Conservation (phyloP, 2,888 invertebrate species). For the Tortrix viridana region DNA sequence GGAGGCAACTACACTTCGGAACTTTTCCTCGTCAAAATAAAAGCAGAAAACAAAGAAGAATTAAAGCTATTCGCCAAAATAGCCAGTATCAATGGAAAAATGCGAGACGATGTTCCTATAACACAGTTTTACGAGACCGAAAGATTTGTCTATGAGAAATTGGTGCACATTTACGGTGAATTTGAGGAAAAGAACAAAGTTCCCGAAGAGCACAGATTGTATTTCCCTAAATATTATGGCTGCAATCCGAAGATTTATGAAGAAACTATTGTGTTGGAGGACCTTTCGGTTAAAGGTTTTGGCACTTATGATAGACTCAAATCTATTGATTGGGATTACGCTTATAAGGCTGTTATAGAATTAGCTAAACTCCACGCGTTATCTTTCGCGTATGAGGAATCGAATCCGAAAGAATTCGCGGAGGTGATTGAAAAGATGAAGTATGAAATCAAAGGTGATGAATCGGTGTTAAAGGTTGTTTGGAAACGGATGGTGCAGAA, state of each 20-base stretch:
- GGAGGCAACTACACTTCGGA: conserved; percentile 63
- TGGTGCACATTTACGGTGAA: conserved; percentile 49
- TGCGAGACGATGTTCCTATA: conserved; percentile 47
- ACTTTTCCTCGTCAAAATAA: conserved; percentile 50
- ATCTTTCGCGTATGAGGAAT: conserved; percentile 53
- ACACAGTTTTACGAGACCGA: conserved; percentile 55
- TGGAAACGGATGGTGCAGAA: conserved; percentile 34
- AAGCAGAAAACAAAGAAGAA: conserved; percentile 44
- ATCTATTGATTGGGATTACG: conserved; percentile 63
- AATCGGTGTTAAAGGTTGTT: conserved; percentile 34
- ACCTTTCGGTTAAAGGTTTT: conserved; percentile 58
- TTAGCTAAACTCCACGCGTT: conserved; percentile 72
- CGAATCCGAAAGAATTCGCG: conserved; percentile 58
- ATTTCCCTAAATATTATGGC: conserved; percentile 58
- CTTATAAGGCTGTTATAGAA: conserved; percentile 51
- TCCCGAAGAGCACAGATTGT: conserved; percentile 49
- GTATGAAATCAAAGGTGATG: conserved; percentile 38
- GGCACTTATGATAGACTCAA: conserved; percentile 54
- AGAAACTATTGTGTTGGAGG: conserved; percentile 64
- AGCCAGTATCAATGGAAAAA: conserved; percentile 52
- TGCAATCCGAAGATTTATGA: conserved; percentile 44
- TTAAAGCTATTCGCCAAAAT: conserved; percentile 61
- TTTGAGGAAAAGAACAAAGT: conserved; percentile 53
- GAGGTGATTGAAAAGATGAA: conserved; percentile 43
- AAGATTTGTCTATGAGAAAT: conserved; percentile 53